Evolutionary conservation across 2,113 vertebrate genomes (phyloP).

Genomic region (Sciurus niger): DNA sequence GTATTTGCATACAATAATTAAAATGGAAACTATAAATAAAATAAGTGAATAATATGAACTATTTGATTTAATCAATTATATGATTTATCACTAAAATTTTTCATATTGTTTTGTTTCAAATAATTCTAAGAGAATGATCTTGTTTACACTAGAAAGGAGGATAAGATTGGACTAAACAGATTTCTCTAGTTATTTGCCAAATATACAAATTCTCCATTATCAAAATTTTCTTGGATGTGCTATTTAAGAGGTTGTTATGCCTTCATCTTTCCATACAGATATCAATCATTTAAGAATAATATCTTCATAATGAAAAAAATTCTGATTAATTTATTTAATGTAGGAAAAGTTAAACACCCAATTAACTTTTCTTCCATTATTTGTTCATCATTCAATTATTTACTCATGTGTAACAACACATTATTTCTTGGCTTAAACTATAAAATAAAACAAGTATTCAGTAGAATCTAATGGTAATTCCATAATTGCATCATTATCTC

Average conservation of each 20-base stretch:
- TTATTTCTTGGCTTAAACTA: neutral
- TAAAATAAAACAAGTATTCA: neutral
- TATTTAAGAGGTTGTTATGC: neutral
- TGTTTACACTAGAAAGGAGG: neutral
- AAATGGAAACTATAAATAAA: neutral
- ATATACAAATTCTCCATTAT: neutral
- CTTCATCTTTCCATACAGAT: neutral
- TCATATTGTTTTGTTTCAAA: neutral
- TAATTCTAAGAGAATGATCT: constrained; percentile 41
- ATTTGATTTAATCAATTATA: neutral
- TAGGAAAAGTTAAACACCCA: neutral
- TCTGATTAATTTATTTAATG: neutral
- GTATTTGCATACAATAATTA: neutral
- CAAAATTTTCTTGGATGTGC: neutral
- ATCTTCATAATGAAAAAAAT: neutral
- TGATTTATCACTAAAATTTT: neutral
- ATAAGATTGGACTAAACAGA: constrained; percentile 1
- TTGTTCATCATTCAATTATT: neutral
- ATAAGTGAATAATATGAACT: neutral
- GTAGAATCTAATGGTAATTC: neutral
- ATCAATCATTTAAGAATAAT: neutral
- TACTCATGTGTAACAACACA: neutral
- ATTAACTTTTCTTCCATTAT: neutral
- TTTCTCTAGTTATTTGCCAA: neutral
- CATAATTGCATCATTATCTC: neutral